Evolutionary conservation across 2,888 invertebrate genomes (phyloP).

Genomic region (Rotaria macrura): DNA sequence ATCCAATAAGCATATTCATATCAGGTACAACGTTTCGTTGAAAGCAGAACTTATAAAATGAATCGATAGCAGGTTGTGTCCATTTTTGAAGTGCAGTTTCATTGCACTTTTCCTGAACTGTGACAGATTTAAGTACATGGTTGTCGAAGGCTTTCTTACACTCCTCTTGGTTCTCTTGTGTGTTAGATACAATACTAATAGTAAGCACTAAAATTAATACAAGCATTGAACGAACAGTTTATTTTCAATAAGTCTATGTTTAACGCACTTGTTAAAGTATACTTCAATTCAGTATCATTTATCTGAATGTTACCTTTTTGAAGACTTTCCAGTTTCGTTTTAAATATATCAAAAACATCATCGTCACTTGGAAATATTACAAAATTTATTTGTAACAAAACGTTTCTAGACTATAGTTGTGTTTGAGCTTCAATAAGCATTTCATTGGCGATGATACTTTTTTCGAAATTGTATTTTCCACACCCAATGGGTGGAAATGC

Average conservation of each 20-base stretch:
- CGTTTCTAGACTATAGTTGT: background rate
- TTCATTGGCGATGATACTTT: background rate
- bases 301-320: background rate
- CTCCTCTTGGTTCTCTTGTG: background rate
- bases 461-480: background rate
- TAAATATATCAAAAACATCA: background rate
- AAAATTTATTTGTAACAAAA: background rate
- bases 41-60: background rate
- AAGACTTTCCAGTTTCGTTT: background rate
- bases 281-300: background rate
- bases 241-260: background rate
- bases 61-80: background rate
- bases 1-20: background rate
- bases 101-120: background rate
- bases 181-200: background rate
- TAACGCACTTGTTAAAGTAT: background rate
- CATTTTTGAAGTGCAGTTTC: background rate
- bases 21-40: background rate
- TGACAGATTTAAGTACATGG: background rate
- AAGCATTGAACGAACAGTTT: background rate
- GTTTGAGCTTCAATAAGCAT: background rate
- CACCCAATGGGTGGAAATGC: background rate
- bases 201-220: background rate
- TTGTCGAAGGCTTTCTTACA: background rate
- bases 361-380: background rate